Evolutionary conservation across 2,113 vertebrate genomes (phyloP), one percentile per base, ranked within the genome.

Genomic region (Anarrhichthys ocellatus): DNA sequence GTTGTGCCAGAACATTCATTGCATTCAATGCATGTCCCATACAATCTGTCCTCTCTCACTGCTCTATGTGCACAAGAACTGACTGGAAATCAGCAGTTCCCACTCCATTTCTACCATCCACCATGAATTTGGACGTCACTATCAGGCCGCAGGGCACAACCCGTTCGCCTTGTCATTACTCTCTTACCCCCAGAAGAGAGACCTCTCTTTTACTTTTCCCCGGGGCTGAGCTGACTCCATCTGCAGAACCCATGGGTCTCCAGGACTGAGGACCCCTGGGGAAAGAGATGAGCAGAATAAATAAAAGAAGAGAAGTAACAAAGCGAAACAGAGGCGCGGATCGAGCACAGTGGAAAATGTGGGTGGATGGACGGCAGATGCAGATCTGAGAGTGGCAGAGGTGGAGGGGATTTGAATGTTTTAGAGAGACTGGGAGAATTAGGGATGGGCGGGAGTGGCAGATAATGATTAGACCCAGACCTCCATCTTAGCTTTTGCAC

Each of bases 331-430:
- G 52, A 71, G 15, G 18, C 46, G 66, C 22, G 42, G 50, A 78
- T 32, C 75, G 54, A 72, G 32, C 5, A 13, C 27, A 44, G 29
- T 18, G 20, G 56, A 78, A 36, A 27, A 73, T 69, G 68, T 85
- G 81, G 81, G 75, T 66, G 68, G 58, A 73, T 15, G 70, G 61
- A 76, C 13, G 76, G 52, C 34, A 75, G 61, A 64, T 61, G 48
- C 52, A 74, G 50, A 72, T 68, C 46, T 67, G 6, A 70, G 61
- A 72, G n/a, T 46, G 59, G 32, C 56, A 69, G 65, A 67, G 48
- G 24, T 74, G 52, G 38, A 63, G 14, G 80, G 36, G 24, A 73
- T 69, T 36, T 76, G 6, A 71, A 71, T 62, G 17, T 66, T 62
- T 59, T 24, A 67, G 18, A 48, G 34, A 59, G 14, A 44, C 2